phyloP scores from a whole-genome alignment of 2,888 invertebrate species.

The Caenorhabditis sp. region DNA sequence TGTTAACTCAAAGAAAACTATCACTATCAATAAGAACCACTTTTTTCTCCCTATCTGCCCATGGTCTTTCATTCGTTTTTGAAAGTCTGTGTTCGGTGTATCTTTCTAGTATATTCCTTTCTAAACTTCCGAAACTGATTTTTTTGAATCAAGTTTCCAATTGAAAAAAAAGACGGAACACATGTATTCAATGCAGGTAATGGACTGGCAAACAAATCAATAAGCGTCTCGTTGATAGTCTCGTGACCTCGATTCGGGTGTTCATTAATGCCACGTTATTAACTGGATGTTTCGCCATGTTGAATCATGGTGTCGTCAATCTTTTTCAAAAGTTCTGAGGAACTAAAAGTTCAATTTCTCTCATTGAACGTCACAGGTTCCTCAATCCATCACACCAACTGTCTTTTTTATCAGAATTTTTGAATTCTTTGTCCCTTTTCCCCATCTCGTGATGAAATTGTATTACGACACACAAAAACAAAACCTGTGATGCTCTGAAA shows the following conservation, averaged over 20 bases:
- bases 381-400: conserved; percentile 10
- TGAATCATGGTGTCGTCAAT: no score
- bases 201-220: conserved; percentile 17
- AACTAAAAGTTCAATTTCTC: neutral
- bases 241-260: neutral
- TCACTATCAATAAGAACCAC: neutral
- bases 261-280: neutral
- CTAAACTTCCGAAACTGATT: neutral
- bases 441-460: conserved; percentile 4
- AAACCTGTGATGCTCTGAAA: conserved; percentile 46
- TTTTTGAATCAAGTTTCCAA: neutral
- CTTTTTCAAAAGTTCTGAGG: neutral
- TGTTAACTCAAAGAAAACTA: conserved; percentile 1
- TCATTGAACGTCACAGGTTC: neutral
- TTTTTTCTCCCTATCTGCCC: conserved; percentile 11
- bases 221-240: neutral
- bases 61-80: conserved; percentile 31
- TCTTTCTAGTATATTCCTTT: conserved; percentile 5
- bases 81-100: conserved; percentile 23
- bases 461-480: conserved; percentile 20
- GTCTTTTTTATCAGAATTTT: neutral
- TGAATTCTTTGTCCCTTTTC: neutral
- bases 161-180: neutral
- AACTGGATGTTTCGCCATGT: no score
- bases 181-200: conserved; percentile 1